Conservation (phyloP, 2,888 invertebrate genomes). For the Abrostola tripartita region DNA sequence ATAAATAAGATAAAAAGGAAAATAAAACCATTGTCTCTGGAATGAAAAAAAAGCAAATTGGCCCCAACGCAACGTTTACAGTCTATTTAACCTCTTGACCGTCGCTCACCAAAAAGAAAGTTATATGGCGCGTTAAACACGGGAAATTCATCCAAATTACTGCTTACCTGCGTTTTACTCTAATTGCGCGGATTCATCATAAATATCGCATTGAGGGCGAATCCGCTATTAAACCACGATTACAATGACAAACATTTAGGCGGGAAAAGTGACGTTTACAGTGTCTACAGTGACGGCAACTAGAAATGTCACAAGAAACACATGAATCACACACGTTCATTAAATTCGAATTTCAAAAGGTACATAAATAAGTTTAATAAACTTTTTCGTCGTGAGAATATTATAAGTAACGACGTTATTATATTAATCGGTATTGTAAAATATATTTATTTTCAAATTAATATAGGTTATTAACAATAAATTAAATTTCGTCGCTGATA, state of each 20-base stretch:
- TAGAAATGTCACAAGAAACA: background rate
- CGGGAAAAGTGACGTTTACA: conserved; percentile 68
- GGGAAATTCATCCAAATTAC: conserved; percentile 82
- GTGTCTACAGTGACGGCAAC: conserved; percentile 32
- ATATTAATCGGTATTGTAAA: background rate
- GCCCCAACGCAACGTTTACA: conserved; percentile 74
- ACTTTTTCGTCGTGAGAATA: background rate
- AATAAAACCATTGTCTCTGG: conserved; percentile 43
- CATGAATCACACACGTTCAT: background rate
- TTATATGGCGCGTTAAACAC: conserved; percentile 82
- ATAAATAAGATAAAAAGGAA: conserved; percentile 39
- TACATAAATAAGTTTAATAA: background rate
- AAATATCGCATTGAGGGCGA: conserved; percentile 72
- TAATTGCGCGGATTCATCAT: conserved; percentile 81
- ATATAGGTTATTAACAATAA: too few species aligned
- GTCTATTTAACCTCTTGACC: conserved; percentile 81
- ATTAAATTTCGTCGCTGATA: too few species aligned
- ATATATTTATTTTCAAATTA: too few species aligned
- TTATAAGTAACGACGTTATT: background rate
- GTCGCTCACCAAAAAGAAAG: conserved; percentile 80
- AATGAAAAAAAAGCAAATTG: conserved; percentile 42
- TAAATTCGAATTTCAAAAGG: background rate
- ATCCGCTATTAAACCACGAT: conserved; percentile 69
- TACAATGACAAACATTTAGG: conserved; percentile 78
- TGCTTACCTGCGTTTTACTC: conserved; percentile 83